phyloP scores from a whole-genome alignment of 2,113 vertebrate species.

The Psilopsiagon aymara region DNA sequence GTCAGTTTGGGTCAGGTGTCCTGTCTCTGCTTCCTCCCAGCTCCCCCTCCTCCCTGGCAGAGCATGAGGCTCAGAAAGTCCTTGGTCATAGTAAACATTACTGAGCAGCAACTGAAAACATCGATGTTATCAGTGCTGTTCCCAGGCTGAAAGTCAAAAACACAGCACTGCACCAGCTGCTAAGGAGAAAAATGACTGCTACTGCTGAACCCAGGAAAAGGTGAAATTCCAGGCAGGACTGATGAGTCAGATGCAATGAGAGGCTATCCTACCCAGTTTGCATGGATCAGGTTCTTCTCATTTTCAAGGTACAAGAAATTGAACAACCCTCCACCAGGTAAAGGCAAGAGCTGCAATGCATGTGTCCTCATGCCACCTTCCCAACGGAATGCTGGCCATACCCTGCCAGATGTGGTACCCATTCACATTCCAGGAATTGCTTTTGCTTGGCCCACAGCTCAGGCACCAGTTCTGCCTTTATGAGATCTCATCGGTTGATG shows the following conservation, averaged over 20 bases:
- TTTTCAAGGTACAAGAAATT: background rate
- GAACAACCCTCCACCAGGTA: background rate
- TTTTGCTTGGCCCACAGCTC: background rate
- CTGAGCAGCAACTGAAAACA: too few relatives aligned
- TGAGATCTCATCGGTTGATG: background rate
- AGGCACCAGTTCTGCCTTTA: background rate
- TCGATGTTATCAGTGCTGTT: too few relatives aligned
- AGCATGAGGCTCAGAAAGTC: too few relatives aligned
- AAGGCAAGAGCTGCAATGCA: background rate
- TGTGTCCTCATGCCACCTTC: background rate
- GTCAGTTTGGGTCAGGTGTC: too few relatives aligned
- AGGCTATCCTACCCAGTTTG: background rate
- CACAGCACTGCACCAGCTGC: too few relatives aligned
- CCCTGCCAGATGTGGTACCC: too few relatives aligned
- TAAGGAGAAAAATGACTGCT: too few relatives aligned
- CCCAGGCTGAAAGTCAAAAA: too few relatives aligned
- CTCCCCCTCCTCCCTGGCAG: too few relatives aligned
- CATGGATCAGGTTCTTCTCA: rapidly evolving
- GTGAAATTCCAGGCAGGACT: rapidly evolving
- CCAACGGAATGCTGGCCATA: background rate
- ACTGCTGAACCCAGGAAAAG: too few relatives aligned
- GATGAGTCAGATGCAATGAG: background rate
- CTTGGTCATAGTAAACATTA: too few relatives aligned
- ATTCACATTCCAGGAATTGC: background rate
- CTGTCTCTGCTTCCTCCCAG: too few relatives aligned